Conservation (phyloP, 2,888 invertebrate genomes). For the Syrista parreyssii region DNA sequence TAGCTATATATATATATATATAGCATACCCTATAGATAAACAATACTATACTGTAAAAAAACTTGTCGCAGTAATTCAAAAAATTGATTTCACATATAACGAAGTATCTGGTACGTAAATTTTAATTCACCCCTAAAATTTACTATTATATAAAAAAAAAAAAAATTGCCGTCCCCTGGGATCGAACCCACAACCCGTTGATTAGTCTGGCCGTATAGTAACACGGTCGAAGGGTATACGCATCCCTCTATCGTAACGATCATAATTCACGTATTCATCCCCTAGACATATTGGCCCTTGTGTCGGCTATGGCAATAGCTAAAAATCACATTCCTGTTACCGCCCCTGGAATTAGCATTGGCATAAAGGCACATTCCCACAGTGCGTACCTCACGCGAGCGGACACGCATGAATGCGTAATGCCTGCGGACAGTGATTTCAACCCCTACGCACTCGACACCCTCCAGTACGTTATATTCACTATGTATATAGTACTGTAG, state of each 20-base stretch:
- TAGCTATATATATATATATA: not conserved
- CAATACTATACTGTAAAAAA: not conserved
- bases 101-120: not conserved
- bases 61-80: not conserved
- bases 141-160: not conserved
- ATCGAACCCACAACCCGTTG: not conserved
- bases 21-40: not conserved
- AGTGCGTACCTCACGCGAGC: slow-evolving; percentile 23
- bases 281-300: not conserved
- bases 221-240: not conserved
- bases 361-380: slow-evolving; percentile 58
- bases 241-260: not conserved
- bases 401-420: slow-evolving; percentile 59
- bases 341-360: slow-evolving; percentile 54
- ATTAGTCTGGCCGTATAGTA: not conserved
- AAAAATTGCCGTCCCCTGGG: not conserved
- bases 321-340: slow-evolving; percentile 42
- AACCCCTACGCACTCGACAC: slow-evolving; percentile 51
- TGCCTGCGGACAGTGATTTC: slow-evolving; percentile 63
- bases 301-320: not conserved
- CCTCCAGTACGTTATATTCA: slow-evolving; percentile 25
- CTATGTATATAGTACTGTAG: not conserved
- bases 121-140: not conserved
- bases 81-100: not conserved
- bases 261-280: not conserved